Evolutionary conservation across 92 coral and sea anemone genomes (phyloP).

Genomic region (Micromussa lordhowensis): DNA sequence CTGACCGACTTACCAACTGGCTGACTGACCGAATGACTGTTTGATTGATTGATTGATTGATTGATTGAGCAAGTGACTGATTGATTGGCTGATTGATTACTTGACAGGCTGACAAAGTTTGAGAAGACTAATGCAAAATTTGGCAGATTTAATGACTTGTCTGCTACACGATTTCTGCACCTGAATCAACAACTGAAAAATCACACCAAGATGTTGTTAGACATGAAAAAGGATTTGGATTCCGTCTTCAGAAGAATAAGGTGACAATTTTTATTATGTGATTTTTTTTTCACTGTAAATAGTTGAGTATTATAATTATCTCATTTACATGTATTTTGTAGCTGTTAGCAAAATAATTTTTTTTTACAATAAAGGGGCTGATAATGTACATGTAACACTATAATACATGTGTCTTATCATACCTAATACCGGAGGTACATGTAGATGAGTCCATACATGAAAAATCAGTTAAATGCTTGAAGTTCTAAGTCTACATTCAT

Average conservation of each 20-base stretch:
- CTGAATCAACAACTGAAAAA: slow-evolving; percentile 74
- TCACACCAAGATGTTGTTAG: slow-evolving; percentile 88
- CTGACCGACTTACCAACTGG: not conserved
- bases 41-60: not conserved
- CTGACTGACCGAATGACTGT: not conserved
- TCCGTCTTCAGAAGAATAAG: slow-evolving; percentile 93
- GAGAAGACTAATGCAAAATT: slow-evolving; percentile 88
- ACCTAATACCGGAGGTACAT: no score
- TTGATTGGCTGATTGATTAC: not conserved
- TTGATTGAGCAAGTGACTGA: not conserved
- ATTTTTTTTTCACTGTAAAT: no score
- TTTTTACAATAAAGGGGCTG: not conserved
- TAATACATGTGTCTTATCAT: no score
- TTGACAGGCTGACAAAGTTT: slow-evolving; percentile 79
- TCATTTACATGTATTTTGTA: not conserved
- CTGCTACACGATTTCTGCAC: slow-evolving; percentile 74
- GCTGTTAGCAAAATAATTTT: not conserved
- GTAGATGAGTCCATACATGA: no score
- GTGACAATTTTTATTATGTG: slow-evolving; percentile 27
- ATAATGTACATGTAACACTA: no score
- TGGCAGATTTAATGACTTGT: slow-evolving; percentile 85
- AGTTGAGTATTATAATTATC: no score
- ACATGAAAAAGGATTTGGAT: slow-evolving; percentile 93
- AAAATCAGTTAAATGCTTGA: no score
- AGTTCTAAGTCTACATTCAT: no score